Percentiles rank a stretch among this genome's conserved stretches.
Evolutionary conservation across 1,140 invertebrate species (phyloP).

Genomic region (Drosophila insularis): DNA sequence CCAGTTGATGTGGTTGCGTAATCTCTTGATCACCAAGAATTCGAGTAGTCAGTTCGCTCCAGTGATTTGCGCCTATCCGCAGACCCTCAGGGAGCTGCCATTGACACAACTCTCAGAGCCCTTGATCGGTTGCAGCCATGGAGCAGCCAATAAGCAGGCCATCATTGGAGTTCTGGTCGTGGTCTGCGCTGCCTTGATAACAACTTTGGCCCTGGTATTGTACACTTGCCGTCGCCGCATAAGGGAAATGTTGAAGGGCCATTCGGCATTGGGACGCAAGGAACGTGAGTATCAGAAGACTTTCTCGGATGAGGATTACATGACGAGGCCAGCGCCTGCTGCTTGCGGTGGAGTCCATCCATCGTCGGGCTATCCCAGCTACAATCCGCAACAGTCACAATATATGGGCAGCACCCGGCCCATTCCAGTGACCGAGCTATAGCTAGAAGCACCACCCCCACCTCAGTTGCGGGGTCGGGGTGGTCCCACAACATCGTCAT

Average conservation of each 20-base stretch:
- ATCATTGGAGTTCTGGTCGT: constrained; percentile 89
- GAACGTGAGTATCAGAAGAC: constrained; percentile 95
- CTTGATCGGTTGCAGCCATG: constrained; percentile 90
- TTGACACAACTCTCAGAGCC: constrained; percentile 88
- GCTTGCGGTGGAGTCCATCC: constrained; percentile 60
- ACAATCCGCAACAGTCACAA: constrained; percentile 64
- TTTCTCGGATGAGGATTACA: constrained; percentile 92
- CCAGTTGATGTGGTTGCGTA: constrained; percentile 90
- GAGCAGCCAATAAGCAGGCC: constrained; percentile 89
- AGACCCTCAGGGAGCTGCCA: constrained; percentile 87
- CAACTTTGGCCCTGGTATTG: constrained; percentile 87
- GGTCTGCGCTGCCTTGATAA: constrained; percentile 86
- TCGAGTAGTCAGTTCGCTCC: constrained; percentile 76
- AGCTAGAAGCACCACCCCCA: constrained; percentile 88
- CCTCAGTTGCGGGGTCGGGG: constrained; percentile 79
- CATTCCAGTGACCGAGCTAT: constrained; percentile 95
- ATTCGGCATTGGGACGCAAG: constrained; percentile 89
- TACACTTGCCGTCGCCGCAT: constrained; percentile 90
- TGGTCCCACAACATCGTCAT: constrained; percentile 54
- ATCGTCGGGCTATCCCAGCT: constrained; percentile 42
- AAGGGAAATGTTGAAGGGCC: constrained; percentile 90
- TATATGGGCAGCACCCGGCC: constrained; percentile 86
- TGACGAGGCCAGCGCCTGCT: constrained; percentile 84
- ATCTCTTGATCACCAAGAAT: constrained; percentile 88
- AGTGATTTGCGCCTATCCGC: constrained; percentile 89